Percentiles rank a stretch among this genome's conserved stretches.
Conservation (phyloP, 2,113 vertebrate species). For the Lophochroa leadbeateri region DNA sequence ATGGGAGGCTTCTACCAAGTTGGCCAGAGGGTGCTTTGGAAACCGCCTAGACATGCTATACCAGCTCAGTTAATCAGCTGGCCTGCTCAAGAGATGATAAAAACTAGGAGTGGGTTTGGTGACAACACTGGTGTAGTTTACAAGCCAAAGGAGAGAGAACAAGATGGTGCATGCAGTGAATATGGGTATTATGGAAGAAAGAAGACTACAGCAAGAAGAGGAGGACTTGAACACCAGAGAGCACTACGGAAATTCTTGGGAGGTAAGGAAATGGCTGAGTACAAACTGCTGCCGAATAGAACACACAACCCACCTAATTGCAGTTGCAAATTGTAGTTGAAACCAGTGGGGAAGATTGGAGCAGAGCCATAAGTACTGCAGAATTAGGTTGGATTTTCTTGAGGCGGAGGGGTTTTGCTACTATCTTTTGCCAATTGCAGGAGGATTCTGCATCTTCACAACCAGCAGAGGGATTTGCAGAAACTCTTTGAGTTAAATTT, state of each 20-base stretch:
- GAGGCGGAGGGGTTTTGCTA: background rate
- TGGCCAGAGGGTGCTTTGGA: slow-evolving; percentile 63
- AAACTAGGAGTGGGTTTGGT: background rate
- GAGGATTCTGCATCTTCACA: background rate
- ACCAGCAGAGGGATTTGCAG: background rate
- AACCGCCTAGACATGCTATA: slow-evolving; percentile 16
- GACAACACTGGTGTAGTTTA: slow-evolving; percentile 10
- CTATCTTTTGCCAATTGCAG: background rate
- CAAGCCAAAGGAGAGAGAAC: slow-evolving; percentile 36
- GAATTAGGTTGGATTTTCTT: background rate
- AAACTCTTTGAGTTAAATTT: background rate
- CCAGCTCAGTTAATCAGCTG: slow-evolving; percentile 49
- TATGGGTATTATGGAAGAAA: slow-evolving; percentile 41
- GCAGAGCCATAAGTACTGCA: background rate
- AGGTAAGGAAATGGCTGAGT: slow-evolving; percentile 48
- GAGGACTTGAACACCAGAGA: slow-evolving; percentile 31
- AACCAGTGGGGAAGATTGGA: background rate
- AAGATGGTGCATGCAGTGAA: slow-evolving; percentile 29
- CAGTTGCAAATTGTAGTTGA: background rate
- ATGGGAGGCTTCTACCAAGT: slow-evolving; percentile 39
- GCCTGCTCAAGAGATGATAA: slow-evolving; percentile 58
- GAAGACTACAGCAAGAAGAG: slow-evolving; percentile 10
- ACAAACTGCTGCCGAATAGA: background rate
- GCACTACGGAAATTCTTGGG: slow-evolving; percentile 27
- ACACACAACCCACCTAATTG: background rate